Conservation (phyloP, 2,113 vertebrate genomes). For the Rynchops niger region DNA sequence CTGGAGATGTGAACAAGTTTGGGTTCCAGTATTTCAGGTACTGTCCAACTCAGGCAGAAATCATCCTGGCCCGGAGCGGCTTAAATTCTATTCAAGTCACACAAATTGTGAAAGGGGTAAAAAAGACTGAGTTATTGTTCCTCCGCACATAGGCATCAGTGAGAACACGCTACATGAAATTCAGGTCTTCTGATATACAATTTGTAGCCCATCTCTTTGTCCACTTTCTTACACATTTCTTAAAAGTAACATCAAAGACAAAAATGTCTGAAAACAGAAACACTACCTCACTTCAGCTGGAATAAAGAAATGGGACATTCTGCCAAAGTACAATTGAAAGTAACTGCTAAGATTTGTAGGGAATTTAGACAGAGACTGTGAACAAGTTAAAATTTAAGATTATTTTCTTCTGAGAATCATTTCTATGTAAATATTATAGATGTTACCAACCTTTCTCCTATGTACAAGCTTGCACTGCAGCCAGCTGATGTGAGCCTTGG, state of each 20-base stretch:
- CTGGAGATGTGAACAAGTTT: not conserved
- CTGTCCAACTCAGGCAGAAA: not conserved
- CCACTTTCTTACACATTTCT: not conserved
- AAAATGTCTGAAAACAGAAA: not conserved
- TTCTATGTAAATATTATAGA: not conserved
- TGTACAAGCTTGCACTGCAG: slow-evolving; percentile 78
- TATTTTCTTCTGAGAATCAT: not conserved
- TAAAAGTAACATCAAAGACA: not conserved
- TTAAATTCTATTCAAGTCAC: not conserved
- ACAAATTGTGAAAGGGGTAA: not conserved
- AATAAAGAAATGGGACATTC: not conserved
- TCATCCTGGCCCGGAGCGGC: not conserved
- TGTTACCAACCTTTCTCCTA: slow-evolving; percentile 71
- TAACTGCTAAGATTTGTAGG: not conserved
- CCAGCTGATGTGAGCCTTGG: slow-evolving; percentile 72
- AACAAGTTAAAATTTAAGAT: not conserved
- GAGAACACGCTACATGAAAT: not conserved
- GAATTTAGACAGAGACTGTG: not conserved
- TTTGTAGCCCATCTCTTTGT: not conserved
- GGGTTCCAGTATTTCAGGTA: not conserved
- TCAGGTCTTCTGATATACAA: not conserved
- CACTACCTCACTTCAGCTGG: not conserved
- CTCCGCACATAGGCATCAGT: not conserved
- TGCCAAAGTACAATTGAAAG: not conserved
- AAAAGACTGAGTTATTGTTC: not conserved